Conservation (phyloP, 1,140 invertebrate species). For the Holotrichia oblita region DNA sequence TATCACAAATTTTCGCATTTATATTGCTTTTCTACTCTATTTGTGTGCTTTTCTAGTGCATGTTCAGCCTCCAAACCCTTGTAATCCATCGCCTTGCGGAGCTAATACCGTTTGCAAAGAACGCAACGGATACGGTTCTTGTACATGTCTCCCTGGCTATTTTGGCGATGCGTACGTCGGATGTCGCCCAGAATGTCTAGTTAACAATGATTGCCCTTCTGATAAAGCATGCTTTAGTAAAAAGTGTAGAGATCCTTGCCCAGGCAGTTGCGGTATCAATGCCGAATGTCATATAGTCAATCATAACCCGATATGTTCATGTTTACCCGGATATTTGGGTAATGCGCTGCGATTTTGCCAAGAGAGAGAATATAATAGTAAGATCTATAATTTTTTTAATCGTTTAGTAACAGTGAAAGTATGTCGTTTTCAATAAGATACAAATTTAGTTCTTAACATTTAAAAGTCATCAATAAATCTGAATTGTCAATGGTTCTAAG, state of each 20-base stretch:
- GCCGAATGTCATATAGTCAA: slow-evolving; percentile 84
- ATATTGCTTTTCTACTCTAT: slow-evolving; percentile 42
- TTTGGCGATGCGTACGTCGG: slow-evolving; percentile 84
- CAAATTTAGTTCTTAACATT: slow-evolving; percentile 48
- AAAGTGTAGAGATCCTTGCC: slow-evolving; percentile 84
- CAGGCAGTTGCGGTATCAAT: slow-evolving; percentile 81
- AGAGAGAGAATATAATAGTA: slow-evolving; percentile 69
- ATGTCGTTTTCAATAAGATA: slow-evolving; percentile 47
- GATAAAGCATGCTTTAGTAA: slow-evolving; percentile 82
- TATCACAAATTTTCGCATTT: slow-evolving; percentile 30
- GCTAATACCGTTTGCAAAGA: slow-evolving; percentile 83
- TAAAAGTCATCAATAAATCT: no score
- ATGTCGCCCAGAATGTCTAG: slow-evolving; percentile 83
- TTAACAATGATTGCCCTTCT: slow-evolving; percentile 79
- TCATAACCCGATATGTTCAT: slow-evolving; percentile 83
- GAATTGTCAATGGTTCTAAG: no score
- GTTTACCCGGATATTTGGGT: slow-evolving; percentile 77
- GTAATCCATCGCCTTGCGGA: slow-evolving; percentile 85
- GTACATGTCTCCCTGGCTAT: slow-evolving; percentile 81
- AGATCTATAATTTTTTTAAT: slow-evolving; percentile 52
- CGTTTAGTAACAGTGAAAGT: not conserved
- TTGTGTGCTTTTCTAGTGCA: slow-evolving; percentile 53
- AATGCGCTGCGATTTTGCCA: slow-evolving; percentile 79
- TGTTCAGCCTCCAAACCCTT: slow-evolving; percentile 69
- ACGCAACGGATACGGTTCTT: slow-evolving; percentile 78